These are phyloP conservation scores for Tyrophagus putrescentiae DNA, from an alignment of 1,140 invertebrate genomes.

Conservation along the genomic window DNA sequence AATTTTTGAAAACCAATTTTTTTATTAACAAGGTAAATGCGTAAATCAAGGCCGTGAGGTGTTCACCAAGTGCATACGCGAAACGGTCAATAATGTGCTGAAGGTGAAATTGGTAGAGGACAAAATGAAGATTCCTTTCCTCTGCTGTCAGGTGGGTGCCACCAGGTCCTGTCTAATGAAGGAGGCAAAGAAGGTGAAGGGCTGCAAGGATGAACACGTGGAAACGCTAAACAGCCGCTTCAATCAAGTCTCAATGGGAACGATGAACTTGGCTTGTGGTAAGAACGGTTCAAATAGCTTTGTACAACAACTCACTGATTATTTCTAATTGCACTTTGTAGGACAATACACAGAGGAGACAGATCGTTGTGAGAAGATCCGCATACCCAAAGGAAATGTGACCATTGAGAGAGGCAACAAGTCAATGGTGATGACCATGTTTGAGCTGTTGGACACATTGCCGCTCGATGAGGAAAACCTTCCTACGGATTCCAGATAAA, in stretches of 20 bases:
- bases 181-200: neutral
- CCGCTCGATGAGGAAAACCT: constrained; percentile 5
- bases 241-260: neutral
- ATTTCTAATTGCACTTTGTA: too few relatives aligned
- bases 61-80: neutral
- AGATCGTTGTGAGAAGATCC: neutral
- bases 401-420: neutral
- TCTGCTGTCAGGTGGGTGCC: neutral
- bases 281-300: too few relatives aligned
- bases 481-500: too few relatives aligned
- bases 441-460: constrained; percentile 1
- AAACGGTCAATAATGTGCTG: neutral
- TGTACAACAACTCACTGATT: too few relatives aligned
- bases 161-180: neutral
- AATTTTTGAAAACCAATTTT: too few relatives aligned
- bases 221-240: constrained; percentile 2
- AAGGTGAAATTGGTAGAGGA: neutral
- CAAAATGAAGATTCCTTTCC: neutral
- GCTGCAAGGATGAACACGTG: constrained; percentile 6
- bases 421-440: constrained; percentile 7
- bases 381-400: neutral
- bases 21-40: too few relatives aligned
- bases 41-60: neutral
- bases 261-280: constrained; percentile 9
- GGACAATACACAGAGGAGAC: constrained; percentile 6